phyloP scores from a whole-genome alignment of 2,797 vertebrate genomes.

The Liparis tanakae region DNA sequence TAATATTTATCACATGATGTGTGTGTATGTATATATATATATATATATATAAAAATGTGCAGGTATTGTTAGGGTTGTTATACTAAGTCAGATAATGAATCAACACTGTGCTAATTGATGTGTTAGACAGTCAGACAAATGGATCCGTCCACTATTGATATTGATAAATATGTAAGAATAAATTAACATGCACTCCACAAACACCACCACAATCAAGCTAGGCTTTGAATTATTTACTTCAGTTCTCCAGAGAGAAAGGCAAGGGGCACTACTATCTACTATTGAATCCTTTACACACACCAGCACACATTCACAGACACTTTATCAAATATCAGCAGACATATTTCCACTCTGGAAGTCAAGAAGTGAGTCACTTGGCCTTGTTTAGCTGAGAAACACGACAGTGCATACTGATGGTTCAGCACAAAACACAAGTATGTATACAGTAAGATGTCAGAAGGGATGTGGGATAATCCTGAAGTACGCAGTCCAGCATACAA shows the following conservation, averaged over 20 bases:
- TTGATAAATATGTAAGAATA: constrained; percentile 24
- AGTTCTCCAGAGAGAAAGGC: constrained; percentile 38
- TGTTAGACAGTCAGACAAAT: neutral
- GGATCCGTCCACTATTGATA: constrained; percentile 12
- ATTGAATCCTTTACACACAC: constrained; percentile 34
- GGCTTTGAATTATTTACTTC: constrained; percentile 65
- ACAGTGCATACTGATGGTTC: neutral
- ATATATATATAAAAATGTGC: neutral
- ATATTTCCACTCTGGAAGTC: constrained; percentile 13
- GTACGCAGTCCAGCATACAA: neutral
- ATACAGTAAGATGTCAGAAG: neutral
- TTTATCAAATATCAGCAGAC: constrained; percentile 30
- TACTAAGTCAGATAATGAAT: neutral
- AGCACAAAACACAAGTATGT: constrained; percentile 6
- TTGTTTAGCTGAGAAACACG: neutral
- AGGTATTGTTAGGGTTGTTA: neutral
- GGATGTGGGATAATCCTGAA: neutral
- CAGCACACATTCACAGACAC: constrained; percentile 11
- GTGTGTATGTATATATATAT: too few relatives aligned
- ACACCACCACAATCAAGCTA: constrained; percentile 41
- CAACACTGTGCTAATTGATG: neutral
- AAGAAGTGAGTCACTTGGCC: constrained; percentile 6
- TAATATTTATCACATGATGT: neutral
- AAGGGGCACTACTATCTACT: constrained; percentile 28
- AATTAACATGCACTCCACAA: constrained; percentile 35